These are phyloP conservation scores for Polyodon spathula DNA, from an alignment of 2,113 vertebrate species.

Conservation along the genomic window DNA sequence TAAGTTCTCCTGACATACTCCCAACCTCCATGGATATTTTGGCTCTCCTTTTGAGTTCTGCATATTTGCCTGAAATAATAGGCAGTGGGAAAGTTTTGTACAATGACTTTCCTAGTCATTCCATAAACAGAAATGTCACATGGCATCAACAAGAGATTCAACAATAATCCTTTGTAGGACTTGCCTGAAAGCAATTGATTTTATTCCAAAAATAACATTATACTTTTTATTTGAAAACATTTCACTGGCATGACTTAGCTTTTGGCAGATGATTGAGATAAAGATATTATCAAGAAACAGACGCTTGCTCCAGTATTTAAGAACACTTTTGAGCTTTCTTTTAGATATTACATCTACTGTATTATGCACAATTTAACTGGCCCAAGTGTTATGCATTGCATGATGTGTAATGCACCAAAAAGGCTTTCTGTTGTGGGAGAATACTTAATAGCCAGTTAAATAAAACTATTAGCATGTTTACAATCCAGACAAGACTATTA, in stretches of 20 bases:
- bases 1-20: too few relatives aligned
- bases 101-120: slow-evolving; percentile 3
- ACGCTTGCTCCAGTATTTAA: too few relatives aligned
- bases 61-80: not conserved
- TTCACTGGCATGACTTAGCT: not conserved
- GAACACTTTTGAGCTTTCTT: too few relatives aligned
- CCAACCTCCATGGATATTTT: not conserved
- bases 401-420: too few relatives aligned
- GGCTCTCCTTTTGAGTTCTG: not conserved
- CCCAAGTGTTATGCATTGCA: too few relatives aligned
- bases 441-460: too few relatives aligned
- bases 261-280: not conserved
- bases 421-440: too few relatives aligned
- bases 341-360: too few relatives aligned
- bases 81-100: not conserved
- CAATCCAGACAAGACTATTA: too few relatives aligned
- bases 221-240: slow-evolving; percentile 16
- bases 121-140: slow-evolving; percentile 2
- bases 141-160: slow-evolving; percentile 9
- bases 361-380: too few relatives aligned
- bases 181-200: slow-evolving; percentile 6
- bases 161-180: slow-evolving; percentile 17
- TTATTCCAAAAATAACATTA: slow-evolving; percentile 15
- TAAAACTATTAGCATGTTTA: too few relatives aligned
- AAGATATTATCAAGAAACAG: too few relatives aligned